phyloP scores from a whole-genome alignment of 2,888 invertebrate genomes.

The Scaptomyza flava region DNA sequence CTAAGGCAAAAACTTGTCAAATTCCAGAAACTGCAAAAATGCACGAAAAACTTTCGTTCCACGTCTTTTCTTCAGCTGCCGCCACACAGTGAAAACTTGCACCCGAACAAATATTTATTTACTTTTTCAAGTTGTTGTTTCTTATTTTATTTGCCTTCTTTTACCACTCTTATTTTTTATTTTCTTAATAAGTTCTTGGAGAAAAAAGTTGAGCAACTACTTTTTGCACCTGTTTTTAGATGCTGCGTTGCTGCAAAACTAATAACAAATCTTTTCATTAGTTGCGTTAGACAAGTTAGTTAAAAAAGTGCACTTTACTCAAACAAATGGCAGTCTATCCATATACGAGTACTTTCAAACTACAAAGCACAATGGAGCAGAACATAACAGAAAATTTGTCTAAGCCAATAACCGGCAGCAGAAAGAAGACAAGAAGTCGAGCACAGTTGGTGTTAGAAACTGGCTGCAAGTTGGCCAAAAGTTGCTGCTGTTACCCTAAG shows the following conservation, averaged over 20 bases:
- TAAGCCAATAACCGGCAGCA: slow-evolving; percentile 66
- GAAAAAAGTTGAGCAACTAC: slow-evolving; percentile 51
- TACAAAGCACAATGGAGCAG: slow-evolving; percentile 28
- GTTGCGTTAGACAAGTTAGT: slow-evolving; percentile 80
- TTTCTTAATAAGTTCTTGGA: slow-evolving; percentile 44
- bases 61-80: slow-evolving; percentile 30
- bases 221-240: slow-evolving; percentile 65
- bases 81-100: slow-evolving; percentile 32
- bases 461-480: slow-evolving; percentile 45
- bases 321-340: slow-evolving; percentile 60
- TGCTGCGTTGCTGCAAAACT: slow-evolving; percentile 54
- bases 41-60: slow-evolving; percentile 58
- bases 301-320: slow-evolving; percentile 72
- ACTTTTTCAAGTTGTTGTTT: slow-evolving; percentile 70
- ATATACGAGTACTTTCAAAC: not conserved
- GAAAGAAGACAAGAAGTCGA: slow-evolving; percentile 31
- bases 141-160: slow-evolving; percentile 2
- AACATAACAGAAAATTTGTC: slow-evolving; percentile 24
- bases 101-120: slow-evolving; percentile 77
- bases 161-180: not conserved
- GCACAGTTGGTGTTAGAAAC: slow-evolving; percentile 40
- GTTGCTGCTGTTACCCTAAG: slow-evolving; percentile 39
- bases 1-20: slow-evolving; percentile 57
- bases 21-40: slow-evolving; percentile 46
- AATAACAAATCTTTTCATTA: slow-evolving; percentile 80